Conservation (phyloP, 2,113 vertebrate genomes). For the Hippolais icterina region DNA sequence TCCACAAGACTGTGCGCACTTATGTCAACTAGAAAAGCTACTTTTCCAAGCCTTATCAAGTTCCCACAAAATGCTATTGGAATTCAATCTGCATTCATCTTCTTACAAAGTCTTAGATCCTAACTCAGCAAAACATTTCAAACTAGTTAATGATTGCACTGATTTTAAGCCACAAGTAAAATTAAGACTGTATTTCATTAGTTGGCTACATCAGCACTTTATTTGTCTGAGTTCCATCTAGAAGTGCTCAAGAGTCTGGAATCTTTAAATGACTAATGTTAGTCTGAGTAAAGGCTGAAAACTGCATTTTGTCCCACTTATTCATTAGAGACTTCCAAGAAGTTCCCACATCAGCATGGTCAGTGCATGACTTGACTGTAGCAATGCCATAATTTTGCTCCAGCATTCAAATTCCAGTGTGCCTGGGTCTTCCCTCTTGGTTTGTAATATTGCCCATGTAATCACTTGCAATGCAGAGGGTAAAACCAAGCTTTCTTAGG, state of each 20-base stretch:
- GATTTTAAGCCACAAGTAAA: conserved; percentile 20
- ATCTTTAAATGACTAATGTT: background rate
- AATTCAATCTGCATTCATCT: conserved; percentile 8
- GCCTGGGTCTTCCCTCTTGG: background rate
- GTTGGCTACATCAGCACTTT: background rate
- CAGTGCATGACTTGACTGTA: background rate
- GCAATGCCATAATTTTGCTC: background rate
- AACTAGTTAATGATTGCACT: conserved; percentile 34
- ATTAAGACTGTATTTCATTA: conserved; percentile 14
- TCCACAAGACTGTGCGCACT: background rate
- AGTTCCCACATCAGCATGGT: background rate
- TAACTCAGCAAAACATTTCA: conserved; percentile 36
- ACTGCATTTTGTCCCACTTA: background rate
- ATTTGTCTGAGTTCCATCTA: background rate
- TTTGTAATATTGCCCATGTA: background rate
- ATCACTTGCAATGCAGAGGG: background rate
- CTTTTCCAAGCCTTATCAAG: background rate
- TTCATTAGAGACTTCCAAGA: background rate
- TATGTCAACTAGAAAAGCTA: background rate
- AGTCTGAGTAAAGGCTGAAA: background rate
- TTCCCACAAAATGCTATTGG: background rate
- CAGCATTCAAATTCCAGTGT: background rate
- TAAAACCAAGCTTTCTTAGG: background rate
- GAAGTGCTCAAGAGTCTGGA: background rate
- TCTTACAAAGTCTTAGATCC: background rate